Percentiles rank a stretch among this genome's conserved stretches.
phyloP scores from a whole-genome alignment of 2,888 invertebrate species.

The Drosophila limbata region DNA sequence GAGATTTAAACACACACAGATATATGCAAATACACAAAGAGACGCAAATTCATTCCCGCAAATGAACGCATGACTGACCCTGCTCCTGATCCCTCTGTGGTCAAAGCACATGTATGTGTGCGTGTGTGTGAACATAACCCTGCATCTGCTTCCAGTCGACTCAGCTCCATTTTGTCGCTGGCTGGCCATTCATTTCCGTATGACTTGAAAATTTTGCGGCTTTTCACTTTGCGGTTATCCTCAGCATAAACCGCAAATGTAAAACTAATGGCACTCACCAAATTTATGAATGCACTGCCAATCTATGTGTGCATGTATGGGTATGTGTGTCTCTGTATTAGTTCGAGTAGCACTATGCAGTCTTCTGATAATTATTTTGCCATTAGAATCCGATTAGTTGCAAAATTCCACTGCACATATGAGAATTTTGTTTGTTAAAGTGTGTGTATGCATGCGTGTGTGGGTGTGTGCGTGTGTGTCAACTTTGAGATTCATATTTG shows the following conservation, averaged over 20 bases:
- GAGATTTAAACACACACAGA: conserved; percentile 33
- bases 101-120: conserved; percentile 26
- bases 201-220: conserved; percentile 80
- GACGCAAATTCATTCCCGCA: conserved; percentile 16
- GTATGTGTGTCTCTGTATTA: conserved; percentile 16
- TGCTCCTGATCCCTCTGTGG: conserved; percentile 47
- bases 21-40: conserved; percentile 10
- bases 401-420: conserved; percentile 69
- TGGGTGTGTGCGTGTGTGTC: conserved; percentile 34
- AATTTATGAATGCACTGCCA: conserved; percentile 76
- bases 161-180: conserved; percentile 65
- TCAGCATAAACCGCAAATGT: conserved; percentile 83
- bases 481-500: conserved; percentile 58
- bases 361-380: conserved; percentile 84
- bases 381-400: conserved; percentile 85
- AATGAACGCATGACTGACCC: conserved; percentile 30
- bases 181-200: conserved; percentile 79
- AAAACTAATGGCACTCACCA: conserved; percentile 83
- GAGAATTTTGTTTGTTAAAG: conserved; percentile 5
- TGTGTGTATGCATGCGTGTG: neutral
- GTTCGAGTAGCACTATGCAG: conserved; percentile 62
- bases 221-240: conserved; percentile 82
- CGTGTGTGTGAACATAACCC: conserved; percentile 23
- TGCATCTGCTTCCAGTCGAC: conserved; percentile 50
- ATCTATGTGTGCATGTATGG: conserved; percentile 13